Percentiles rank a stretch among this genome's conserved stretches.
Conservation (phyloP, 2,888 invertebrate species). For the Leptopilina syphax region DNA sequence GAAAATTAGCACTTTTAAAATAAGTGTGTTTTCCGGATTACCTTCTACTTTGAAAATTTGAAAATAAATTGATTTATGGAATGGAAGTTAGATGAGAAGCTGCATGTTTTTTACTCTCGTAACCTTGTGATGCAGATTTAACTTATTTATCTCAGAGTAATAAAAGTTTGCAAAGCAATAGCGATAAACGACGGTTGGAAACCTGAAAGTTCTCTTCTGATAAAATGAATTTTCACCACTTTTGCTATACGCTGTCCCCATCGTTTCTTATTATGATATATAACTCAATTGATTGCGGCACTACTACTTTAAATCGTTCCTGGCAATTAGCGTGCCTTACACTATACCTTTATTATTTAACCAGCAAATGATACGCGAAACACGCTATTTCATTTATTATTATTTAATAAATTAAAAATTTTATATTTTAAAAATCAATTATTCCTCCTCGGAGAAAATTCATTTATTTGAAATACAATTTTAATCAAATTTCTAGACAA, state of each 20-base stretch:
- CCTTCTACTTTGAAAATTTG: neutral
- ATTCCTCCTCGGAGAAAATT: no score
- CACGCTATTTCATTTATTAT: no score
- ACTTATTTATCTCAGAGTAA: constrained; percentile 33
- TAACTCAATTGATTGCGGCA: constrained; percentile 30
- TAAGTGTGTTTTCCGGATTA: neutral
- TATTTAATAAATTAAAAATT: no score
- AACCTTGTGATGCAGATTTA: constrained; percentile 17
- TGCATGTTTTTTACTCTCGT: neutral
- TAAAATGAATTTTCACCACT: constrained; percentile 37
- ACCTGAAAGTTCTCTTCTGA: constrained; percentile 21
- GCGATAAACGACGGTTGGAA: constrained; percentile 29
- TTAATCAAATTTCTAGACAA: no score
- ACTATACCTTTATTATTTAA: no score
- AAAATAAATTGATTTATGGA: constrained; percentile 8
- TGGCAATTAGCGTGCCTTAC: neutral
- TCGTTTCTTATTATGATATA: constrained; percentile 35
- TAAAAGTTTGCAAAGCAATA: constrained; percentile 37
- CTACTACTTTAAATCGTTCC: constrained; percentile 6
- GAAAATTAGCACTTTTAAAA: neutral
- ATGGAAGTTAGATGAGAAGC: neutral
- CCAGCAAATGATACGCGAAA: no score
- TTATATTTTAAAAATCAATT: no score
- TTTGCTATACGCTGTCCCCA: constrained; percentile 9
- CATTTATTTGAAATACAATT: no score